A percentile compares a stretch with the other conserved stretches of the same genome.
Conservation (phyloP, 2,888 invertebrate species). For the Panzeria rudis region DNA sequence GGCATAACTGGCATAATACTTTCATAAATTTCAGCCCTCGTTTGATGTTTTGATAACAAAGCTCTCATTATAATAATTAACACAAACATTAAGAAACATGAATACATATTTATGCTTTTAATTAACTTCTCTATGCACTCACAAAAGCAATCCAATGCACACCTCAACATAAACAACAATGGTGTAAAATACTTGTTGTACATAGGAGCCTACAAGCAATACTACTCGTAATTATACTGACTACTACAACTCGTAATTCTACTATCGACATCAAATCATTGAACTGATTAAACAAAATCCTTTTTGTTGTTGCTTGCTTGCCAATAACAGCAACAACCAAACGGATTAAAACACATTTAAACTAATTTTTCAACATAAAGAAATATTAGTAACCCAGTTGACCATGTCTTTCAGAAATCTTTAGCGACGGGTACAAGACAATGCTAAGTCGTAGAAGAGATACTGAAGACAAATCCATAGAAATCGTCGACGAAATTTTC, state of each 20-base stretch:
- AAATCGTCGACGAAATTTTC: too few relatives aligned
- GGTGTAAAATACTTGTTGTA: neutral
- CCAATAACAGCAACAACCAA: slow-evolving; percentile 31
- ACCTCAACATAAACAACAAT: neutral
- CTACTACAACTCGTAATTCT: neutral
- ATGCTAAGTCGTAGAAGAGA: too few relatives aligned
- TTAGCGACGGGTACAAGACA: too few relatives aligned
- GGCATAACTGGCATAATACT: too few relatives aligned
- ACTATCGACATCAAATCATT: slow-evolving; percentile 49
- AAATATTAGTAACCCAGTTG: neutral
- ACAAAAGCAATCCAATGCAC: neutral
- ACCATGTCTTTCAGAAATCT: too few relatives aligned
- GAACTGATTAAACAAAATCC: slow-evolving; percentile 41
- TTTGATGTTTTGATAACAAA: slow-evolving; percentile 3
- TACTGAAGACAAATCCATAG: too few relatives aligned
- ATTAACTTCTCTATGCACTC: neutral
- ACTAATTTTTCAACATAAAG: slow-evolving; percentile 1
- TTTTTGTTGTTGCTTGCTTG: slow-evolving; percentile 6
- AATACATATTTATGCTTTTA: slow-evolving; percentile 1
- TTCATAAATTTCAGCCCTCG: neutral
- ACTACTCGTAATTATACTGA: neutral
- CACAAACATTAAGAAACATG: neutral
- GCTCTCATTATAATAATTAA: slow-evolving; percentile 20
- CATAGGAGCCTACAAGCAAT: neutral
- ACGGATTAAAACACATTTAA: neutral